Conservation (phyloP, 2,113 vertebrate species). For the Cebus imitator region DNA sequence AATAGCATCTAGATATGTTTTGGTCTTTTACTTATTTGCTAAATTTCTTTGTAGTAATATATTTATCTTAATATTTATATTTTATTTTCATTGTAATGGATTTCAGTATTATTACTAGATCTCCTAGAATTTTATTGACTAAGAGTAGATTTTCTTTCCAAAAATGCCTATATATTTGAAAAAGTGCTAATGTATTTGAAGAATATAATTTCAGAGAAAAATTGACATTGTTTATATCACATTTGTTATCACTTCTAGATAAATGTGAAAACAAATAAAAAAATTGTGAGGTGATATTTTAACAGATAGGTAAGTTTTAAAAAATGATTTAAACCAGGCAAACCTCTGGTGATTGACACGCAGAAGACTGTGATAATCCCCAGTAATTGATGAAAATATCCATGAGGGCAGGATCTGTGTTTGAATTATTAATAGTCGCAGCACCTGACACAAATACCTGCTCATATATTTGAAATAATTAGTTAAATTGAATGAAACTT, state of each 20-base stretch:
- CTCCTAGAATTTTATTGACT: not conserved
- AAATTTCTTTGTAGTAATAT: not conserved
- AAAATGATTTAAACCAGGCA: not conserved
- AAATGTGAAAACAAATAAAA: not conserved
- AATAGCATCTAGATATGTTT: not conserved
- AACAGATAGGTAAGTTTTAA: not conserved
- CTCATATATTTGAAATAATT: not conserved
- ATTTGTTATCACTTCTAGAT: not conserved
- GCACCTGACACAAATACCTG: not conserved
- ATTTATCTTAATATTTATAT: not conserved
- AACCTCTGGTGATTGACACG: not conserved
- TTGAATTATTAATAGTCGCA: not conserved
- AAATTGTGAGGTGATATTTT: not conserved
- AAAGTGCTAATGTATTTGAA: not conserved
- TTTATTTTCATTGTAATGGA: not conserved
- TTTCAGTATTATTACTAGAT: not conserved
- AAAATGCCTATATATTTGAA: not conserved
- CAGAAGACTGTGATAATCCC: not conserved
- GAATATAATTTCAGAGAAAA: not conserved
- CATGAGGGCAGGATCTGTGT: not conserved
- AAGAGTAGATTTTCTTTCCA: not conserved
- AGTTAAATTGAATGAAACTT: not conserved
- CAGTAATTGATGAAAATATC: not conserved
- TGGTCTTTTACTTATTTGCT: not conserved
- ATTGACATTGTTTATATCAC: not conserved